These are phyloP conservation scores for Podargus strigoides DNA, from an alignment of 2,797 vertebrate genomes.

Conservation along the genomic window DNA sequence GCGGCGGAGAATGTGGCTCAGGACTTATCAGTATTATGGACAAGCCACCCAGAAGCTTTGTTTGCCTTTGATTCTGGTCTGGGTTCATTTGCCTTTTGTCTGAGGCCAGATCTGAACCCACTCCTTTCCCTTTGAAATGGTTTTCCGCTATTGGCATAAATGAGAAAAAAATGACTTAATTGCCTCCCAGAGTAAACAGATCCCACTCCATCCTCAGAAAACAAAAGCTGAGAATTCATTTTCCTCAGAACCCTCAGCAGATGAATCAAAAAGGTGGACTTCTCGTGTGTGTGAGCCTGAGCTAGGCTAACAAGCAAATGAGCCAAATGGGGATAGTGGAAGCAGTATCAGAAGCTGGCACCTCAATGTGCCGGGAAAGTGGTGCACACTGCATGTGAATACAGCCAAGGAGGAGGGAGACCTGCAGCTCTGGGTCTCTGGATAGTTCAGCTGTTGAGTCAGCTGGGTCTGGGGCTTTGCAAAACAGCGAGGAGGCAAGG, in stretches of 20 bases:
- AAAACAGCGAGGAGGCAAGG: not conserved
- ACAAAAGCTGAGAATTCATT: not conserved
- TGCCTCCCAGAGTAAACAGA: slow-evolving; percentile 20
- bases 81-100: not conserved
- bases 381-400: fast-evolving
- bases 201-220: slow-evolving; percentile 29
- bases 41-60: slow-evolving; percentile 23
- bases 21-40: not conserved
- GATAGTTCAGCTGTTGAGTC: slow-evolving; percentile 1
- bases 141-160: slow-evolving; percentile 14
- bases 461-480: not conserved
- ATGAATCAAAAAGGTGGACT: slow-evolving; percentile 32
- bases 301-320: not conserved
- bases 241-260: not conserved
- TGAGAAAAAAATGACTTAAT: slow-evolving; percentile 5
- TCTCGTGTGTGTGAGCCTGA: not conserved
- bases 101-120: not conserved
- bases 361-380: not conserved
- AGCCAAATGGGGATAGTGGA: not conserved
- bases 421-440: not conserved
- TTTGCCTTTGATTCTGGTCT: slow-evolving; percentile 29
- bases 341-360: not conserved
- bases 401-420: not conserved
- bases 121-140: slow-evolving; percentile 44
- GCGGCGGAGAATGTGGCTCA: not conserved